Evolutionary conservation across 2,888 invertebrate genomes (phyloP).

Genomic region (Apamea sordens): DNA sequence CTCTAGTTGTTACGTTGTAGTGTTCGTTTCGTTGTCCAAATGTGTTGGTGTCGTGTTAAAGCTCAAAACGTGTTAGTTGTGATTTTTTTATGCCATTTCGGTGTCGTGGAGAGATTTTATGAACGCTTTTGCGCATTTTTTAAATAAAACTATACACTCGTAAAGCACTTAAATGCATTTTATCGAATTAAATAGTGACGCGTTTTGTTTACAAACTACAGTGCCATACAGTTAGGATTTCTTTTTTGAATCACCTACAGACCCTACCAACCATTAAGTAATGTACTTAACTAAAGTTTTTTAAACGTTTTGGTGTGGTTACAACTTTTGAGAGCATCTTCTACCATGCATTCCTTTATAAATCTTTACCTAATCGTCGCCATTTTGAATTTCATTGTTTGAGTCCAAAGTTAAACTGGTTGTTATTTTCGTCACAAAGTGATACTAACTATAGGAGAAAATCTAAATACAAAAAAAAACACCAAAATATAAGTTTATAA

Average conservation of each 20-base stretch:
- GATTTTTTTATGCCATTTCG: slow-evolving; percentile 84
- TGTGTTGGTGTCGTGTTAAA: slow-evolving; percentile 76
- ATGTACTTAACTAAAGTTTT: slow-evolving; percentile 38
- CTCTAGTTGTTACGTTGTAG: slow-evolving; percentile 60
- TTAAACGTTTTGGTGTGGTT: slow-evolving; percentile 38
- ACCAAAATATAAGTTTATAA: slow-evolving; percentile 53
- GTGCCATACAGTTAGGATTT: slow-evolving; percentile 39
- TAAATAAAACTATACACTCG: slow-evolving; percentile 74
- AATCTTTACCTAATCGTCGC: slow-evolving; percentile 44
- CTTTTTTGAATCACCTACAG: slow-evolving; percentile 29
- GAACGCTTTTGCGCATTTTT: slow-evolving; percentile 89
- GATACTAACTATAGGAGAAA: slow-evolving; percentile 61
- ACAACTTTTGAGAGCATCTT: slow-evolving; percentile 31
- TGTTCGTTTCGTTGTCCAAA: slow-evolving; percentile 57
- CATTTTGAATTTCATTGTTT: slow-evolving; percentile 33
- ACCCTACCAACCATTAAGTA: slow-evolving; percentile 33
- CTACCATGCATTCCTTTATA: slow-evolving; percentile 39
- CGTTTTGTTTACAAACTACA: slow-evolving; percentile 50
- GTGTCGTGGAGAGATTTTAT: slow-evolving; percentile 85
- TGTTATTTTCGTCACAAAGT: slow-evolving; percentile 63
- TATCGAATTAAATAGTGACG: slow-evolving; percentile 51
- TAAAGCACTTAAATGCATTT: slow-evolving; percentile 69
- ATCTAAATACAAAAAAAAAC: slow-evolving; percentile 52
- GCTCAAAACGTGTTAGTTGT: slow-evolving; percentile 81
- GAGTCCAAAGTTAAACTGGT: slow-evolving; percentile 46